Evolutionary conservation across 30 jellyfish, hydroid and myxozoan species (phyloP), one percentile per base, ranked within the genome.

Genomic region (Pelagia noctiluca): DNA sequence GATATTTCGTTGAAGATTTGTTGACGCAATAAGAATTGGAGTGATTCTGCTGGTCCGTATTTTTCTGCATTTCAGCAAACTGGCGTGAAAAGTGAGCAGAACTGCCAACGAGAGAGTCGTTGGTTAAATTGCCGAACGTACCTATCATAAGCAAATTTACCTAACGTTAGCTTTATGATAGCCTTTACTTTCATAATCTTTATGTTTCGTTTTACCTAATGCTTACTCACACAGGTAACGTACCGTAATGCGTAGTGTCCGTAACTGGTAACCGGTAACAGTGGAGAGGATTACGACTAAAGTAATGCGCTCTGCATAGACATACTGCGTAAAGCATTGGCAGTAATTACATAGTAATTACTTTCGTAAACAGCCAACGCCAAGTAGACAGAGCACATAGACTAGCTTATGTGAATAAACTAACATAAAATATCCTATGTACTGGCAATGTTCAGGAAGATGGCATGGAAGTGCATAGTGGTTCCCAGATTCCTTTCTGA

Each of bases 11-110:
- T n/a, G n/a, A n/a, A n/a, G n/a, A n/a, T n/a, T n/a, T n/a, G n/a
- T n/a, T n/a, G n/a, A n/a, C n/a, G n/a, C n/a, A n/a, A n/a, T n/a
- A n/a, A n/a, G n/a, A n/a, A n/a, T n/a, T 16, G 57, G 2, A 19
- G 30, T 2, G 68, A 3, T 52, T 52, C 26, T 52, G 68, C 68
- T 52, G 68, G 68, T 52, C 68, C 68, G 16, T 42, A 30, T 52
- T 79, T 77, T 79, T 78, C 89, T 79, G 89, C 89, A 79, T 79
- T 79, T 79, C 89, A 79, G 89, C 47, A 63, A 79, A 62, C 38
- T 79, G 89, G 89, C 32, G 24, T 77, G 79, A 77, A 11, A 2
- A 8, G 53, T 38, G 22, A 69, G 74, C 73, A 50, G 66, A n/a
- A 53, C 80, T 47, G 22, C 65, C 57, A 42, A 38, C 79, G 48